Percentiles rank a stretch among this genome's conserved stretches.
Evolutionary conservation across 2,797 vertebrate species (phyloP).

Genomic region (Chromobotia macracanthus): DNA sequence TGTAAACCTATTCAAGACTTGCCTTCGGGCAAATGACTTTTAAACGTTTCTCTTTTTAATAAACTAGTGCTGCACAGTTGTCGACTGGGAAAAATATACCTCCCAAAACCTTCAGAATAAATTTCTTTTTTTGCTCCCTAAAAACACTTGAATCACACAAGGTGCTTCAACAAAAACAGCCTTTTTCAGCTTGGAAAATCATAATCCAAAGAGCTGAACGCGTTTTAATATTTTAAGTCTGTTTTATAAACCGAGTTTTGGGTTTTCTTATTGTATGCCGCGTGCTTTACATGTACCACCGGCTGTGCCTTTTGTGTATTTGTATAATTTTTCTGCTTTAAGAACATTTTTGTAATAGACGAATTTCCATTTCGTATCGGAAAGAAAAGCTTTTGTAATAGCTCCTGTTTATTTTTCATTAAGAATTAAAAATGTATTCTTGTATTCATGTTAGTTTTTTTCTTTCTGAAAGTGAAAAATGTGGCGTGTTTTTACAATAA

Average conservation of each 20-base stretch:
- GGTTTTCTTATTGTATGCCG: slow-evolving; percentile 86
- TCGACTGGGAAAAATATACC: too few relatives aligned
- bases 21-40: too few relatives aligned
- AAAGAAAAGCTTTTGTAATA: slow-evolving; percentile 80
- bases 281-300: slow-evolving; percentile 85
- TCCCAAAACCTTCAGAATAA: too few relatives aligned
- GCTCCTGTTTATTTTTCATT: slow-evolving; percentile 78
- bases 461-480: slow-evolving; percentile 79
- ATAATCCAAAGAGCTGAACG: too few relatives aligned
- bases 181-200: too few relatives aligned
- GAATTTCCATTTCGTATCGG: slow-evolving; percentile 77
- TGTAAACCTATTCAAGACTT: not conserved
- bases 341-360: slow-evolving; percentile 73
- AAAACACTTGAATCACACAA: too few relatives aligned
- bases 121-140: not conserved
- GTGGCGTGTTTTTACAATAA: slow-evolving; percentile 75
- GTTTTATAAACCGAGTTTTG: slow-evolving; percentile 73
- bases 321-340: slow-evolving; percentile 87
- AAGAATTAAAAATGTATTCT: slow-evolving; percentile 80
- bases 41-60: too few relatives aligned
- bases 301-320: slow-evolving; percentile 95
- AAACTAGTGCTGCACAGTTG: too few relatives aligned
- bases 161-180: too few relatives aligned
- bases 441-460: slow-evolving; percentile 79
- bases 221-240: slow-evolving; percentile 39